These are phyloP conservation scores for Metallyticus violacea DNA, from an alignment of 2,888 invertebrate genomes.

Conservation along the genomic window DNA sequence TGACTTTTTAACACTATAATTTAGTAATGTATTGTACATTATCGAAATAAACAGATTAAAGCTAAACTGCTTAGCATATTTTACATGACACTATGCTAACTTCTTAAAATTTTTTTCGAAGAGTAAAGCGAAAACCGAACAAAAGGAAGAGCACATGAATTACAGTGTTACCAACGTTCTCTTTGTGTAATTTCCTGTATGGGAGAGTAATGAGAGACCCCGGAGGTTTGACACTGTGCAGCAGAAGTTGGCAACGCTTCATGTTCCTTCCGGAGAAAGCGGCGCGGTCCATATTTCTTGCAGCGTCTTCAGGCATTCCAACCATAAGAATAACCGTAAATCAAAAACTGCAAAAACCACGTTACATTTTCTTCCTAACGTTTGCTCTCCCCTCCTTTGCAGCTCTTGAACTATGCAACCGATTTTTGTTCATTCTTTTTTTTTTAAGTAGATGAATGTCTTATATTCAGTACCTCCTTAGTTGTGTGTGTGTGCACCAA, in stretches of 20 bases:
- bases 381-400: no score
- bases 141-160: neutral
- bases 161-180: neutral
- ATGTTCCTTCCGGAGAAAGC: neutral
- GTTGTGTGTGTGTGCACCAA: no score
- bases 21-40: no score
- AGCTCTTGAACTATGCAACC: neutral
- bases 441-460: no score
- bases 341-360: neutral
- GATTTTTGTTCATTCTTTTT: no score
- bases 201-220: neutral
- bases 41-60: no score
- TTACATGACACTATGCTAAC: no score
- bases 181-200: neutral
- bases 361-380: neutral
- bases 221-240: neutral
- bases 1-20: no score
- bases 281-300: neutral
- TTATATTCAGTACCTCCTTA: no score
- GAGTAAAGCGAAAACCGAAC: neutral
- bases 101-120: no score
- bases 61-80: no score
- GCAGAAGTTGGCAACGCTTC: neutral
- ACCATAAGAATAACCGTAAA: neutral
- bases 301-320: neutral